phyloP scores from a whole-genome alignment of 2,797 vertebrate species.

The Ctenopoma multispine region DNA sequence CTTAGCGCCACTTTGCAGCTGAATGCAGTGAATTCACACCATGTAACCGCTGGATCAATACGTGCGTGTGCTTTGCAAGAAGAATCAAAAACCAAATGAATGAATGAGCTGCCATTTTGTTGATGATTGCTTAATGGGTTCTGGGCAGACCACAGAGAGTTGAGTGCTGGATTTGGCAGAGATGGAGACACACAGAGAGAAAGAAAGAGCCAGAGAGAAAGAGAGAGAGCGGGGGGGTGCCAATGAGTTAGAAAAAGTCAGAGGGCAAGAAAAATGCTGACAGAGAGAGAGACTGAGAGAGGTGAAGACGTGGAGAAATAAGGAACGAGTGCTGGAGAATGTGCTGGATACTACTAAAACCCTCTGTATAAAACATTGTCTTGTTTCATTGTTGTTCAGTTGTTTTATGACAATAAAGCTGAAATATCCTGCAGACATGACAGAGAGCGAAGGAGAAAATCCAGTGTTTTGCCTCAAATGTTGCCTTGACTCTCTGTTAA shows the following conservation, averaged over 20 bases:
- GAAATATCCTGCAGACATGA: neutral
- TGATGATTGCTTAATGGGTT: constrained; percentile 42
- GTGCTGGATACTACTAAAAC: neutral
- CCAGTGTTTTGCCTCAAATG: too few relatives aligned
- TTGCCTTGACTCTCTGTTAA: too few relatives aligned
- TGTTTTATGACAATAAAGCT: neutral
- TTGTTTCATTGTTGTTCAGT: too few relatives aligned
- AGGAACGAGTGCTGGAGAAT: too few relatives aligned
- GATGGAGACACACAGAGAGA: neutral
- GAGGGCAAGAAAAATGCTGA: neutral
- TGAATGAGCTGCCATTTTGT: constrained; percentile 39
- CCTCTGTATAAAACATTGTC: too few relatives aligned
- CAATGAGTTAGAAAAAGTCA: neutral
- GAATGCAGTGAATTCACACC: constrained; percentile 40
- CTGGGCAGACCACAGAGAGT: constrained; percentile 11
- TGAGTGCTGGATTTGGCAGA: neutral
- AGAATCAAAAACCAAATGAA: constrained; percentile 15
- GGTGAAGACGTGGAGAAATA: neutral
- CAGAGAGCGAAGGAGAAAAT: too few relatives aligned
- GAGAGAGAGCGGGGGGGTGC: too few relatives aligned
- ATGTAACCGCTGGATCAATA: constrained; percentile 12
- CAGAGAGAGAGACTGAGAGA: too few relatives aligned
- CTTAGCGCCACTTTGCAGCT: constrained; percentile 28
- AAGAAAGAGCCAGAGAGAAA: neutral
- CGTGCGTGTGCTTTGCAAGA: constrained; percentile 10